Base-by-base conservation (phyloP, 2,888 invertebrate genomes). In the Balanococcus diminutus region DNA sequence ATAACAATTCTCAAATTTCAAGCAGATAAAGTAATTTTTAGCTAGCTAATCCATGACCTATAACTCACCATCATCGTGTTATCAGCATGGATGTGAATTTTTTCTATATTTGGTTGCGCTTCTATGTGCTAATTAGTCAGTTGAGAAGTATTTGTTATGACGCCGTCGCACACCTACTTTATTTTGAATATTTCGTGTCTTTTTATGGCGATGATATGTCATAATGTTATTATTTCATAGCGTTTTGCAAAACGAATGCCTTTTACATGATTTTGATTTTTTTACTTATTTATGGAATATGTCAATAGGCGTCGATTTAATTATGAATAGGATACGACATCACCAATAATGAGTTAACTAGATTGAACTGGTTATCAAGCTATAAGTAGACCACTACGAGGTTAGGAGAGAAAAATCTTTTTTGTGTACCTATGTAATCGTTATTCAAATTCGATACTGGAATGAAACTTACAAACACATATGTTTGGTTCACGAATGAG, bases 161-260 rank as follows among this genome's bases (percentile, higher is more conserved):
- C 61, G 61, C 28, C 9, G 14, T 25, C 61, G 11, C 61, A 25
- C 61, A 14, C 61, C 61, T 9, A 67, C 25, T 25, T 28, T 67
- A 28, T 8, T n/a, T 67, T 11, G 28, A 22, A 67, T 14, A 67
- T 25, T 67, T 67, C 61, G 14, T 67, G 25, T 14, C 61, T 67
- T 67, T 67, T 67, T 67, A 67, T 25, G 61, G 28, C 11, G 28
- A 6, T 28, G 28, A 67, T 25, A 67, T 67, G 25, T 67, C 28
- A 67, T 67, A 67, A 25, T 14, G 51, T 51, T 19, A 67, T 67
- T 67, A 67, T 67, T 67, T 67, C 61, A 67, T 67, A 25, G 61
- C 14, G n/a, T n/a, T n/a, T 28, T 28, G 51, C 19, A n/a, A 67
- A 67, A 67, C 28, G 1, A 1, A 11, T 67, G 25, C n/a, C 56